Base-by-base conservation (phyloP, 2,888 invertebrate species). In the Drosophila planitibia region DNA sequence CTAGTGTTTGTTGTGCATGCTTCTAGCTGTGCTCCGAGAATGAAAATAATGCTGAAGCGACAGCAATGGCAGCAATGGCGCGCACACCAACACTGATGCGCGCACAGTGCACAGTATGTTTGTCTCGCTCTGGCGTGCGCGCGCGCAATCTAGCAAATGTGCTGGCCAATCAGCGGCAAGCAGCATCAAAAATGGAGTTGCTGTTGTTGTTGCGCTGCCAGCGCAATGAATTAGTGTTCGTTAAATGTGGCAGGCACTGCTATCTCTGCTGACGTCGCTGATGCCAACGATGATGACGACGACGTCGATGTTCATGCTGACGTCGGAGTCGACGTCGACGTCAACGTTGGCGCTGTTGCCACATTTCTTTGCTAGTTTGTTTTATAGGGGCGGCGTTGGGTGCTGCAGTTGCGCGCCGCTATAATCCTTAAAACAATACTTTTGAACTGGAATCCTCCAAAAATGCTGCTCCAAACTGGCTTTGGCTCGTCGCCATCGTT, bases 191-290 rank as follows among this genome's bases (percentile, higher is more conserved):
- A 83, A 85, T 85, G 85, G 83, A 85, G 83, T 82, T 73, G 62
- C 35, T 62, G 71, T 44, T 66, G 72, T 54, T 75, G 70, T 12
- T 64, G 51, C 70, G 74, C 84, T 90, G 78, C 44, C 78, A 79
- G 75, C 91, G 91, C 91, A 91, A 91, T 91, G 91, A 91, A 91
- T 91, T 92, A 92, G 82, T 81, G 73, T 74, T 76, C 77, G 91
- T 91, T 91, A 91, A 91, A 91, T 85, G 85, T 80, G 82, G 76
- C 85, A 87, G 74, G 41, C 67, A 47, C 28, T 57, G 47, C 47
- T 44, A 76, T 61, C 63, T 67, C 60, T 59, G 76, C 61, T 22
- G 62, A 39, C 49, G 74, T 19, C 67, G 73, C 33, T 37, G 65
- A 28, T 61, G 70, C 49, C 28, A 61, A 10, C 64, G 66, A 12